These are phyloP conservation scores for Linepithema humile DNA, from an alignment of 1,140 invertebrate genomes.

Conservation along the genomic window DNA sequence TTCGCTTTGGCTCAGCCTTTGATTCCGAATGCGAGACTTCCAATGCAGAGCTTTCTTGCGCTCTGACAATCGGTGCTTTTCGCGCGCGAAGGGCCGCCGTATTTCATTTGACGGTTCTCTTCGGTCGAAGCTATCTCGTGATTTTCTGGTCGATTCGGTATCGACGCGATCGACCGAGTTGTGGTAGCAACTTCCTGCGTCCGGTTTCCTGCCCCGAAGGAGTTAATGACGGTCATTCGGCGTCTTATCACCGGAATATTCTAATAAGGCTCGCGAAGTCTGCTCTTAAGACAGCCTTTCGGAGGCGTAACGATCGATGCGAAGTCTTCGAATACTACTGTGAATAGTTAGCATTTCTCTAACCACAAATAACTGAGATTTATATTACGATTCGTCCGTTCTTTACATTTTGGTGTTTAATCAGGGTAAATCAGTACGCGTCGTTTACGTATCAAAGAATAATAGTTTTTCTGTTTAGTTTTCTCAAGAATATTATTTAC, in stretches of 20 bases:
- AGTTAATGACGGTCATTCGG: conserved; percentile 59
- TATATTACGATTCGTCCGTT: conserved; percentile 8
- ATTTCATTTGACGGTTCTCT: conserved; percentile 40
- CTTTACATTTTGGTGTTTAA: conserved; percentile 22
- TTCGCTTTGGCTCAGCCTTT: not conserved
- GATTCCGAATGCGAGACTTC: not conserved
- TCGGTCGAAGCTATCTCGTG: not conserved
- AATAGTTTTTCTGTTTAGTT: not conserved
- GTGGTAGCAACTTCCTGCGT: conserved; percentile 39
- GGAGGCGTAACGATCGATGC: conserved; percentile 42
- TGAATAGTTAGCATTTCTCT: conserved; percentile 29
- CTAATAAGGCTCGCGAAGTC: conserved; percentile 38
- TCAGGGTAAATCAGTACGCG: not conserved
- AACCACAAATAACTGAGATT: conserved; percentile 20
- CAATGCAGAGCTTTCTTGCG: not conserved
- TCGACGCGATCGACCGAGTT: conserved; percentile 42
- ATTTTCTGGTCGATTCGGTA: conserved; percentile 44
- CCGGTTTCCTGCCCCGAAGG: conserved; percentile 45
- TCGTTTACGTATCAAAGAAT: not conserved
- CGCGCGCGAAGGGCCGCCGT: not conserved
- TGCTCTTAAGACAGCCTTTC: conserved; percentile 22
- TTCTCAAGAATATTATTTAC: too few relatives aligned
- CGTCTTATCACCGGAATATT: conserved; percentile 64
- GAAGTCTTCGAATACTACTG: not conserved
- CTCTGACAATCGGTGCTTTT: not conserved